phyloP scores from a whole-genome alignment of 2,113 vertebrate species.

The Sorex araneus region DNA sequence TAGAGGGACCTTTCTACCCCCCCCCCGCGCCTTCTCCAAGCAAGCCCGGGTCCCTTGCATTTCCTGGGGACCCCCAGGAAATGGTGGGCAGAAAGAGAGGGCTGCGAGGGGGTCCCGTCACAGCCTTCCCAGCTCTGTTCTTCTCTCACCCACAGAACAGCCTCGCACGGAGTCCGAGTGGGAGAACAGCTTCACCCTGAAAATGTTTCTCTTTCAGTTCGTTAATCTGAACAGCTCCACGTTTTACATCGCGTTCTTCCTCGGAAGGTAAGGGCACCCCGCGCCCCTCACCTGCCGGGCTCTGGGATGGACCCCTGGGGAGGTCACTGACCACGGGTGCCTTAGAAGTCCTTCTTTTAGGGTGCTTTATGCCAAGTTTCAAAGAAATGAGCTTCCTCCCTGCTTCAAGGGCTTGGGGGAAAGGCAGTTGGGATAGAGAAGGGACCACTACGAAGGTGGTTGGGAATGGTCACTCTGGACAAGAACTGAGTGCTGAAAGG shows the following conservation, averaged over 20 bases:
- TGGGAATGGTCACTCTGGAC: too few relatives aligned
- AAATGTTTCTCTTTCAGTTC: constrained; percentile 99
- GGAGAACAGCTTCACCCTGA: constrained; percentile 99
- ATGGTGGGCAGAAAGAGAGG: accelerated
- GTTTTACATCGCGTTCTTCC: constrained; percentile 99
- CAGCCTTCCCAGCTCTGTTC: constrained; percentile 77
- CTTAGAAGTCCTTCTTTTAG: neutral
- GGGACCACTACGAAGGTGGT: too few relatives aligned
- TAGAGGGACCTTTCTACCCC: neutral
- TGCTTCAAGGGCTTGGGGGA: too few relatives aligned
- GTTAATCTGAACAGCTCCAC: constrained; percentile 99
- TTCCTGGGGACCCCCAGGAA: too few relatives aligned
- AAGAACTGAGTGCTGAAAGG: too few relatives aligned
- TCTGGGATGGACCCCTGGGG: neutral
- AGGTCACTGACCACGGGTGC: neutral
- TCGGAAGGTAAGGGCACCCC: constrained; percentile 92
- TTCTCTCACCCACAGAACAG: constrained; percentile 93
- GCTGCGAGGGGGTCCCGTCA: neutral
- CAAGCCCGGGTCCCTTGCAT: neutral
- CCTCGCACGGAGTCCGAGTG: constrained; percentile 98
- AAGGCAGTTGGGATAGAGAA: too few relatives aligned
- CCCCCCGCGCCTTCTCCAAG: neutral
- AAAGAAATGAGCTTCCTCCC: too few relatives aligned
- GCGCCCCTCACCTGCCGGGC: neutral
- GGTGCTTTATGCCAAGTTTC: neutral